Percentiles rank a stretch among this genome's conserved stretches.
Evolutionary conservation across 2,113 vertebrate genomes (phyloP).

Genomic region (Halcyon senegalensis): DNA sequence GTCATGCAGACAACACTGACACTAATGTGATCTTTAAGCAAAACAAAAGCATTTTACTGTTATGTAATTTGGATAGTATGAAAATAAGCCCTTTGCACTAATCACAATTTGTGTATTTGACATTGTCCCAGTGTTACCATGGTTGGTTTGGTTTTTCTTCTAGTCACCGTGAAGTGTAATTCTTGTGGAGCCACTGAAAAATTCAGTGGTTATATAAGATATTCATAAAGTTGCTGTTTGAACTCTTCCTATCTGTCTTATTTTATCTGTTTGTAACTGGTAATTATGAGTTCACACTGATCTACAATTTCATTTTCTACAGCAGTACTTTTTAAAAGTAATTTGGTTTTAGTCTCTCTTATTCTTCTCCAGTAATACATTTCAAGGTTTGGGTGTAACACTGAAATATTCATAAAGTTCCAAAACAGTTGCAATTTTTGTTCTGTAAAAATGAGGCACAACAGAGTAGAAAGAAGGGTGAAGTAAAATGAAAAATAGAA

Average conservation of each 20-base stretch:
- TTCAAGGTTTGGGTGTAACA: background rate
- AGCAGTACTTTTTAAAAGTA: background rate
- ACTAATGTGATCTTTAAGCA: background rate
- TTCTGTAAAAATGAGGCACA: background rate
- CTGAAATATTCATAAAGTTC: background rate
- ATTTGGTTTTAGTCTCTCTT: background rate
- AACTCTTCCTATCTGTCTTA: conserved; percentile 31
- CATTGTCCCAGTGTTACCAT: rapidly evolving
- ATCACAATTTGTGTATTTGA: background rate
- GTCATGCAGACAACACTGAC: background rate
- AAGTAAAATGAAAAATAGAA: background rate
- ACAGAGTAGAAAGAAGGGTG: background rate
- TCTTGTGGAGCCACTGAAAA: conserved; percentile 16
- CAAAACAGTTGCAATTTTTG: background rate
- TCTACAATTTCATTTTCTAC: conserved; percentile 18
- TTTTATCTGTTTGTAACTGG: conserved; percentile 17
- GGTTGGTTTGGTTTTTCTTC: background rate
- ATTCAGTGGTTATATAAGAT: conserved; percentile 15
- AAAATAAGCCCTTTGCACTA: background rate
- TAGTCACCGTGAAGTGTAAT: background rate
- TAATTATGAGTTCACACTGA: background rate
- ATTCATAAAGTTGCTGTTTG: background rate
- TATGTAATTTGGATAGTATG: background rate
- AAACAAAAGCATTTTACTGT: background rate
- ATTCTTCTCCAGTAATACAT: background rate